Percentiles rank a stretch among this genome's conserved stretches.
Evolutionary conservation across 2,113 vertebrate species (phyloP).

Genomic region (Actenoides lindsayi): DNA sequence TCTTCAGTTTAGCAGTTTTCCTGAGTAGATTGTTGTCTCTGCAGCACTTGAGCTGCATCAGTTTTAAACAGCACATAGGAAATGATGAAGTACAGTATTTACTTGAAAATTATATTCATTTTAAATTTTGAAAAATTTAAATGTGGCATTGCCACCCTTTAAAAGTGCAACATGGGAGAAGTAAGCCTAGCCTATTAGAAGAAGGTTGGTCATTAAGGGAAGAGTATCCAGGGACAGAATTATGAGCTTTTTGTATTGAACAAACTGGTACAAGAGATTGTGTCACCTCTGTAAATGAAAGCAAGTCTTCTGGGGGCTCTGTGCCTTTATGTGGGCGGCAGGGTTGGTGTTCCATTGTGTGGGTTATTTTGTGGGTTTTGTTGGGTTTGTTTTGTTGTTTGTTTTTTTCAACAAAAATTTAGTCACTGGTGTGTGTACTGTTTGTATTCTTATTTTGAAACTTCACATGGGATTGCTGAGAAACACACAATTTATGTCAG

Average conservation of each 20-base stretch:
- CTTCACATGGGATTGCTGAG: background rate
- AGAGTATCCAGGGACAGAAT: background rate
- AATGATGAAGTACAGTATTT: background rate
- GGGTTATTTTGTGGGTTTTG: background rate
- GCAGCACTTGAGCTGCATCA: background rate
- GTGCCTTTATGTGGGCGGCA: background rate
- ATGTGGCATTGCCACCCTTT: background rate
- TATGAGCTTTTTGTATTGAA: background rate
- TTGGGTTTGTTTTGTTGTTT: background rate
- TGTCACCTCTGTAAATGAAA: background rate
- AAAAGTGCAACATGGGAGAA: background rate
- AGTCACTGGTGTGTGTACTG: background rate
- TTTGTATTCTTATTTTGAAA: background rate
- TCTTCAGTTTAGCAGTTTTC: background rate
- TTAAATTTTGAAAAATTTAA: background rate
- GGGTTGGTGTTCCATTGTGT: background rate
- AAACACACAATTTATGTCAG: background rate
- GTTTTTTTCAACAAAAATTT: background rate
- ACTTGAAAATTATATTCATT: background rate
- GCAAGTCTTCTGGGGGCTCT: accelerated
- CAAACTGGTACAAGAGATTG: background rate
- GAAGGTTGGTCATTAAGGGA: background rate
- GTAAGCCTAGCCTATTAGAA: background rate
- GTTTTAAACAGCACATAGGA: background rate
- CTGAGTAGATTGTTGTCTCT: background rate